Evolutionary conservation across 2,113 vertebrate genomes (phyloP).

Genomic region (Cranoglanis bouderius): DNA sequence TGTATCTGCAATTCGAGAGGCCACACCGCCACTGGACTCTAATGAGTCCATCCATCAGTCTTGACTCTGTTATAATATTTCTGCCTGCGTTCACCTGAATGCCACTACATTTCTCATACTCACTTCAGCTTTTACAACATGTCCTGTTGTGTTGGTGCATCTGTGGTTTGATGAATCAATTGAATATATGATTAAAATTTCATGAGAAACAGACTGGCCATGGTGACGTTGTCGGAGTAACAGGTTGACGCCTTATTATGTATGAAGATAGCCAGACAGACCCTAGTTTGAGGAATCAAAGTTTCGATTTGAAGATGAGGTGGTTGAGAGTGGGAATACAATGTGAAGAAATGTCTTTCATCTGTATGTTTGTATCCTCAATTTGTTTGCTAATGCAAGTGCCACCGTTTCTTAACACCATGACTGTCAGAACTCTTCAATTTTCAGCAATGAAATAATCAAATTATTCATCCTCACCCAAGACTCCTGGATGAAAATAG

Average conservation of each 20-base stretch:
- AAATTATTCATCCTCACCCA: slow-evolving; percentile 26
- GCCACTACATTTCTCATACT: slow-evolving; percentile 24
- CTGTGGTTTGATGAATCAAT: slow-evolving; percentile 31
- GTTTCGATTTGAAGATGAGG: not conserved
- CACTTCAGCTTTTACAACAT: slow-evolving; percentile 12
- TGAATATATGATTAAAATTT: slow-evolving; percentile 35
- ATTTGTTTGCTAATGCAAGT: slow-evolving; percentile 6
- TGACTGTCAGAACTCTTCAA: slow-evolving; percentile 2
- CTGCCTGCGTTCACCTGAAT: slow-evolving; percentile 12
- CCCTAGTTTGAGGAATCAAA: not conserved
- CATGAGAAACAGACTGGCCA: not conserved
- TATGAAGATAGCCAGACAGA: slow-evolving; percentile 7
- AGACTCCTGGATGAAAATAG: slow-evolving; percentile 33
- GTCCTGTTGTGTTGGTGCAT: slow-evolving; percentile 28
- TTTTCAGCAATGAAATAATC: not conserved
- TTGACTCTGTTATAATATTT: slow-evolving; percentile 42
- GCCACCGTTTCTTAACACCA: not conserved
- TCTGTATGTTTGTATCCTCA: not conserved
- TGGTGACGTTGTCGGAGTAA: not conserved
- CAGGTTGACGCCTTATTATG: not conserved
- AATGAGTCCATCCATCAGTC: slow-evolving; percentile 50
- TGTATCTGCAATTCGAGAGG: not conserved
- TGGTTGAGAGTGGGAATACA: slow-evolving; percentile 1
- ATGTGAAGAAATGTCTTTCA: not conserved
- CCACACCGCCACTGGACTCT: slow-evolving; percentile 18